phyloP scores from a whole-genome alignment of 2,797 vertebrate genomes.

The Myotis myotis region DNA sequence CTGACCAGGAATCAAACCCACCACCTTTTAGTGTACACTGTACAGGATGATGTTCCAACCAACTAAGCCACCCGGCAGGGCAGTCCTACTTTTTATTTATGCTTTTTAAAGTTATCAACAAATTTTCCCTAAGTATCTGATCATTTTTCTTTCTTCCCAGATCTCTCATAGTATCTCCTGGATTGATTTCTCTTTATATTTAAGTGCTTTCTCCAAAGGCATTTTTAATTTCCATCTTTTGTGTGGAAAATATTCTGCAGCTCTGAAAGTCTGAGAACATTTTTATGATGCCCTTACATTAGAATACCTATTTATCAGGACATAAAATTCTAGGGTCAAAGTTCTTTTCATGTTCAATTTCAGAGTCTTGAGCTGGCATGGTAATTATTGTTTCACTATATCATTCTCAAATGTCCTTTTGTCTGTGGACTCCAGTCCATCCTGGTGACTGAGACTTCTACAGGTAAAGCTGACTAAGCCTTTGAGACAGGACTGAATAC shows the following conservation, averaged over 20 bases:
- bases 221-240: constrained; percentile 13
- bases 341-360: constrained; percentile 13
- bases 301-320: background rate
- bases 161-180: background rate
- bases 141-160: background rate
- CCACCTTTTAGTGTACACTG: background rate
- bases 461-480: background rate
- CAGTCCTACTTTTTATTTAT: background rate
- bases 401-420: background rate
- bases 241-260: constrained; percentile 6
- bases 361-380: background rate
- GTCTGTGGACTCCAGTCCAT: background rate
- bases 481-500: background rate
- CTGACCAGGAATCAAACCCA: background rate
- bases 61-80: background rate
- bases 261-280: background rate
- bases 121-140: background rate
- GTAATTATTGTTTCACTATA: background rate
- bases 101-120: background rate
- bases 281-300: background rate
- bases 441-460: background rate
- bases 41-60: background rate
- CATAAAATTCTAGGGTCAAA: constrained; percentile 46
- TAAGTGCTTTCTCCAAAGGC: background rate
- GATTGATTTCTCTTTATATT: background rate